Evolutionary conservation across 2,888 invertebrate species (phyloP).

Genomic region (Yponomeuta cagnagella): DNA sequence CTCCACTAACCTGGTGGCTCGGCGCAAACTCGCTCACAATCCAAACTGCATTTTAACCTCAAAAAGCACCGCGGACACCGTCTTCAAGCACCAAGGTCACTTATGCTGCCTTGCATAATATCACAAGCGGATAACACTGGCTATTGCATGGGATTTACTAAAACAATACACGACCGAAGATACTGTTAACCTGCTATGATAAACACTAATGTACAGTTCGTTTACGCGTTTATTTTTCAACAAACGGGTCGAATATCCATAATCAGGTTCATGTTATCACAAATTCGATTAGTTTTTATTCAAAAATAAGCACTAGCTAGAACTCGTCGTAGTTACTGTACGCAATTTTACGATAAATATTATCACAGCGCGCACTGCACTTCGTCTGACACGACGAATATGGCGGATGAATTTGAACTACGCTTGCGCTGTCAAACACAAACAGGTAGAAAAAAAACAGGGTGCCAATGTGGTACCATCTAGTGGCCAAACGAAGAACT

Average conservation of each 20-base stretch:
- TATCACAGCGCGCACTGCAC: constrained; percentile 69
- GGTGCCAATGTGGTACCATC: neutral
- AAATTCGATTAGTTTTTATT: constrained; percentile 53
- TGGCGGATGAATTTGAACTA: constrained; percentile 74
- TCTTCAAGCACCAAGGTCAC: constrained; percentile 70
- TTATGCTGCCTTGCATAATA: constrained; percentile 69
- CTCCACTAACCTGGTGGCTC: constrained; percentile 68
- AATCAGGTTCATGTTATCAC: constrained; percentile 52
- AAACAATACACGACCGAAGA: constrained; percentile 64
- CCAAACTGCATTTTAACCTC: constrained; percentile 74
- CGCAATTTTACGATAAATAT: constrained; percentile 70
- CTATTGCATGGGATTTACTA: constrained; percentile 48
- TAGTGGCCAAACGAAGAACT: neutral
- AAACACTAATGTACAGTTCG: constrained; percentile 72
- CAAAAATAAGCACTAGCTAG: constrained; percentile 51
- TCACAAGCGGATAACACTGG: constrained; percentile 57
- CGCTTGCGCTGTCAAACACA: constrained; percentile 58
- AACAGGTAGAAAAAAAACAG: constrained; percentile 54
- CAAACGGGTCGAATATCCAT: constrained; percentile 56
- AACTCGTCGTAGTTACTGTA: constrained; percentile 58
- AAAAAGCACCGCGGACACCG: constrained; percentile 67
- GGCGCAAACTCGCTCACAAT: constrained; percentile 67
- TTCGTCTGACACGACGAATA: constrained; percentile 74
- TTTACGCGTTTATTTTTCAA: constrained; percentile 66
- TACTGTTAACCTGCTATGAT: constrained; percentile 71